Evolutionary conservation across 92 coral and sea anemone species (phyloP).

Genomic region (Pocillopora meandrina): DNA sequence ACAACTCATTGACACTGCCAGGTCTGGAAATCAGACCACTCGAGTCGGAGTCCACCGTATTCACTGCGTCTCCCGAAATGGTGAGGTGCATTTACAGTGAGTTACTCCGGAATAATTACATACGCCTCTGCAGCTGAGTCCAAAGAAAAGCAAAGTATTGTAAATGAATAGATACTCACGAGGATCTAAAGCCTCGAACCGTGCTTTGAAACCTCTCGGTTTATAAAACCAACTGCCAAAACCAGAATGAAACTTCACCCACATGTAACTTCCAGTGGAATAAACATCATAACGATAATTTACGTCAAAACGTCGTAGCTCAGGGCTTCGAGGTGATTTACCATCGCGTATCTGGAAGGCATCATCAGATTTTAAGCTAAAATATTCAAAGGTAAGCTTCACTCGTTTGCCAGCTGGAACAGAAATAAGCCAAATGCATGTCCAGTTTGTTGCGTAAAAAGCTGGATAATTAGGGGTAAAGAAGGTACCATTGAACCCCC

Average conservation of each 20-base stretch:
- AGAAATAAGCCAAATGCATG: slow-evolving; percentile 3
- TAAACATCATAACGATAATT: background rate
- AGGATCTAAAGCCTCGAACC: slow-evolving; percentile 7
- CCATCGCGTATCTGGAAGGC: slow-evolving; percentile 11
- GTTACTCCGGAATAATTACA: background rate
- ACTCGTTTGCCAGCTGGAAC: slow-evolving; percentile 10
- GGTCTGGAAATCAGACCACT: too few species aligned
- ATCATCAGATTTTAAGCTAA: background rate
- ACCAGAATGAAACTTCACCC: slow-evolving; percentile 5
- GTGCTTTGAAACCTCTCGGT: slow-evolving; percentile 6
- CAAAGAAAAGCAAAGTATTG: background rate
- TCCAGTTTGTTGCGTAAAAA: background rate
- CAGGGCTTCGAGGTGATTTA: background rate
- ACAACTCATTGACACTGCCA: too few species aligned
- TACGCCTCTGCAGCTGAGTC: background rate
- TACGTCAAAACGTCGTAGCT: background rate
- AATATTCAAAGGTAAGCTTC: slow-evolving; percentile 2
- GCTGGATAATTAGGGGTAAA: slow-evolving; percentile 8
- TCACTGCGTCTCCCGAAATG: too few species aligned
- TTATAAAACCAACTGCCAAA: too few species aligned
- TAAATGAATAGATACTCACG: background rate
- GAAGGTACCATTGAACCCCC: slow-evolving; percentile 9
- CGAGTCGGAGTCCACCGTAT: too few species aligned
- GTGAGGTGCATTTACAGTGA: too few species aligned
- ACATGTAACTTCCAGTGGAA: slow-evolving; percentile 17